A percentile compares a stretch with the other conserved stretches of the same genome.
Conservation (phyloP, 2,888 invertebrate species). For the Carpatolechia fugitivella region DNA sequence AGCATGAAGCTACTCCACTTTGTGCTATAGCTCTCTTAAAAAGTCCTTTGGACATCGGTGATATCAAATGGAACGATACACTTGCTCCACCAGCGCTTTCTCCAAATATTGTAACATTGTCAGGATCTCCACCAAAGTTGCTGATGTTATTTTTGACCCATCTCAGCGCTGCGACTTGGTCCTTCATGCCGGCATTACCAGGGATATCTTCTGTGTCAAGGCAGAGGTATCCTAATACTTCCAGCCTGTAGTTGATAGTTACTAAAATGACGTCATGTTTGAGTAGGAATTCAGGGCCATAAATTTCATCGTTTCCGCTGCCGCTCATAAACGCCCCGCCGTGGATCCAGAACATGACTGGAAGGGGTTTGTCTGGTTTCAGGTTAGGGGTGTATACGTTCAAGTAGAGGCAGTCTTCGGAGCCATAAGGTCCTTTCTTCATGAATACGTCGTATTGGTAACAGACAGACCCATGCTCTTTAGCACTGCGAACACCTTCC, state of each 20-base stretch:
- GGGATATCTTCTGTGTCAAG: constrained; percentile 40
- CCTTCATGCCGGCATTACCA: constrained; percentile 48
- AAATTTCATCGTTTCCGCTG: constrained; percentile 35
- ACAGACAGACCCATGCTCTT: constrained; percentile 35
- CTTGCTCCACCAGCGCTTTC: constrained; percentile 48
- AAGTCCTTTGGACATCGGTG: constrained; percentile 52
- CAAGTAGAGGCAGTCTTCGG: constrained; percentile 52
- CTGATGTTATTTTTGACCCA: constrained; percentile 47
- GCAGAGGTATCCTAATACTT: constrained; percentile 41
- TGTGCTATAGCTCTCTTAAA: constrained; percentile 78
- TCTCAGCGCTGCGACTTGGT: constrained; percentile 44
- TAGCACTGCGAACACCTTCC: constrained; percentile 42
- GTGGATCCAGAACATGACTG: constrained; percentile 50
- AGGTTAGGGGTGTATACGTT: constrained; percentile 48
- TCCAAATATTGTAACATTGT: constrained; percentile 48
- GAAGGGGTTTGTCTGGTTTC: constrained; percentile 29
- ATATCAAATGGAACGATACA: constrained; percentile 42
- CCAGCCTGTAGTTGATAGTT: constrained; percentile 44
- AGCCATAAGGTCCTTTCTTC: constrained; percentile 28
- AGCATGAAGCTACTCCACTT: constrained; percentile 81
- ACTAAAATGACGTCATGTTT: constrained; percentile 38
- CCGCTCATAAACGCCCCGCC: constrained; percentile 38
- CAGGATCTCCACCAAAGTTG: constrained; percentile 46
- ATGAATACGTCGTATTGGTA: constrained; percentile 31
- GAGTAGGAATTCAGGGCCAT: constrained; percentile 41